Percentiles rank a stretch among this genome's conserved stretches.
These are phyloP conservation scores for Epiblema foenella DNA, from an alignment of 2,888 invertebrate genomes.

Conservation along the genomic window DNA sequence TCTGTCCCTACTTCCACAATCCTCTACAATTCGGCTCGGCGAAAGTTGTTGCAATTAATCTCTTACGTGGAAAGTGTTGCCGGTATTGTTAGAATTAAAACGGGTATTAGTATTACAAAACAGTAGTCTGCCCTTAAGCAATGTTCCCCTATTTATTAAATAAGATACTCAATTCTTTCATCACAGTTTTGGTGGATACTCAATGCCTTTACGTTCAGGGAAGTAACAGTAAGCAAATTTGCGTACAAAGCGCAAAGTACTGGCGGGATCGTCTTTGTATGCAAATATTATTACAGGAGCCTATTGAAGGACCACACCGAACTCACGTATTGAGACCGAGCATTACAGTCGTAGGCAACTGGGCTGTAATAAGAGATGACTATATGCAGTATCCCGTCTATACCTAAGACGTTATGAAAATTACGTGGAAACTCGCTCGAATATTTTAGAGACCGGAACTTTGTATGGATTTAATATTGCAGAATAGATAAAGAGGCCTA, in stretches of 20 bases:
- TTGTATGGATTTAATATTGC: constrained; percentile 4
- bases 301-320: constrained; percentile 72
- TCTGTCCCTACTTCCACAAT: constrained; percentile 54
- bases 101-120: constrained; percentile 54
- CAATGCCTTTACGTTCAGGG: constrained; percentile 50
- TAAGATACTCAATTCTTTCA: constrained; percentile 33
- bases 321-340: constrained; percentile 63
- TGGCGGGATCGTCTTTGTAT: constrained; percentile 72
- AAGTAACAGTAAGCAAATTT: constrained; percentile 69
- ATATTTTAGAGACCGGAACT: constrained; percentile 52
- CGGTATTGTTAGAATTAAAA: constrained; percentile 64
- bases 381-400: constrained; percentile 49
- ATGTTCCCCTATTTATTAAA: constrained; percentile 42
- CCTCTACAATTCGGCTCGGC: constrained; percentile 63
- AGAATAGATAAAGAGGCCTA: constrained; percentile 1
- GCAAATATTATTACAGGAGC: constrained; percentile 77
- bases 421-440: constrained; percentile 54
- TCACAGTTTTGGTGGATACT: constrained; percentile 38
- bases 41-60: constrained; percentile 75
- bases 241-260: constrained; percentile 71
- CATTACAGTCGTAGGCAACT: constrained; percentile 55
- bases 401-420: constrained; percentile 58
- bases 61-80: constrained; percentile 61
- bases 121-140: constrained; percentile 48
- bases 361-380: constrained; percentile 59